Evolutionary conservation across 2,888 invertebrate genomes (phyloP), one percentile per base, ranked within the genome.

Genomic region (Philonicus albiceps): DNA sequence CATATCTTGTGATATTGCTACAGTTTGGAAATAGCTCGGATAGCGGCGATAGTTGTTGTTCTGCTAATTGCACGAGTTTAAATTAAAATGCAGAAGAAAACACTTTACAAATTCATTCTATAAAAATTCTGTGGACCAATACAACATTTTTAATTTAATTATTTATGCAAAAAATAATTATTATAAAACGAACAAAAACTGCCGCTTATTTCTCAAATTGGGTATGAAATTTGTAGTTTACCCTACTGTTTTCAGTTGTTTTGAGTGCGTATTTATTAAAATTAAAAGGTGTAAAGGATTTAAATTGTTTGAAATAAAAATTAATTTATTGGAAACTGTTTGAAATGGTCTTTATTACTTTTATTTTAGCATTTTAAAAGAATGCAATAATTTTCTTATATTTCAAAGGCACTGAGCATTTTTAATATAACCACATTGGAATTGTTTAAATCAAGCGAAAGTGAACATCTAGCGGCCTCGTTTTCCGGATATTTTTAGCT

Each of bases 1-100:
- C 92, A 86, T 93, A 93, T 87, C 90, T 92, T 76, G 37, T 76
- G 19, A 76, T 34, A 43, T 19, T 76, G 40, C 76, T 76, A 1
- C 76, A 76, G 37, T 37, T 76, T 22, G 76, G 40, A 40, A 76
- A 37, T 34, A 74, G n/a, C 31, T 37, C 76, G 30, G 74, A 74
- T 13, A 31, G n/a, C 8, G 73, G 73, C 6, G 49, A 13, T 49
- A n/a, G 7, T 49, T 49, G 49, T n/a, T 49, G 49, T 49, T 49
- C 19, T n/a, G 1, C 11, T 2, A 74, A 74, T 74, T 37, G 37
- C 16, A 74, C 74, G 30, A 31, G 5, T 31, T 64, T 78, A 22
- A 74, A 43, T 11, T 43, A 43, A 43, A 43, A 43, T 13, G 3
- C 13, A 43, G 13, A 16, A 43, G 0, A 43, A 16, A 3, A 2